Percentiles rank a stretch among this genome's conserved stretches.
Evolutionary conservation across 2,113 vertebrate species (phyloP).

Genomic region (Cyprinus carpio): DNA sequence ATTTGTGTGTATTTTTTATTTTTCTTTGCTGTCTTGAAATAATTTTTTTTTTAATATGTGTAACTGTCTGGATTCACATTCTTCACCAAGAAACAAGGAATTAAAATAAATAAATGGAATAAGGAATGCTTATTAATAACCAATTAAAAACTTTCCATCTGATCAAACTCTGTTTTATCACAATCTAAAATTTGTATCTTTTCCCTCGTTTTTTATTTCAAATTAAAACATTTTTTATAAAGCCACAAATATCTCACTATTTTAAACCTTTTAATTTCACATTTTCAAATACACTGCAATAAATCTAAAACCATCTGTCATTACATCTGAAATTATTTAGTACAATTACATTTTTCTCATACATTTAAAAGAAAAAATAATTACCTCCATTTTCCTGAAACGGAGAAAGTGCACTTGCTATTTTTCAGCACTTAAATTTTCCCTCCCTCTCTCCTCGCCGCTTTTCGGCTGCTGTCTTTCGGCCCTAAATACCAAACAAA

Average conservation of each 20-base stretch:
- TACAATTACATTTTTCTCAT: neutral
- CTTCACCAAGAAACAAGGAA: neutral
- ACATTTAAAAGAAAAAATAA: neutral
- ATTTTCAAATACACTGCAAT: neutral
- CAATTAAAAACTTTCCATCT: no score
- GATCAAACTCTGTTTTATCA: neutral
- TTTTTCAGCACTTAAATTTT: constrained; percentile 42
- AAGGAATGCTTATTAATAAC: no score
- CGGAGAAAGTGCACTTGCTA: neutral
- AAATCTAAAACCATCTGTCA: neutral
- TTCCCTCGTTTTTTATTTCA: neutral
- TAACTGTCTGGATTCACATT: no score
- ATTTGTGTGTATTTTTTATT: constrained; percentile 17
- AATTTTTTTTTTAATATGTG: constrained; percentile 18
- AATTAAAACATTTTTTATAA: neutral
- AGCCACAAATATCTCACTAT: neutral
- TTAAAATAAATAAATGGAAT: neutral
- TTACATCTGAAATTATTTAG: neutral
- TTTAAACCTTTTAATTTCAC: neutral
- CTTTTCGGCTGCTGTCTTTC: constrained; percentile 84
- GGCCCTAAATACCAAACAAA: constrained; percentile 96
- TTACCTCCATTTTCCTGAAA: neutral
- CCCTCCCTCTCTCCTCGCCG: constrained; percentile 52
- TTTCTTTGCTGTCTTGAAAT: constrained; percentile 25
- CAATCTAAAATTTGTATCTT: neutral